phyloP scores from a whole-genome alignment of 2,888 invertebrate genomes.

The Liodrosophila aerea region DNA sequence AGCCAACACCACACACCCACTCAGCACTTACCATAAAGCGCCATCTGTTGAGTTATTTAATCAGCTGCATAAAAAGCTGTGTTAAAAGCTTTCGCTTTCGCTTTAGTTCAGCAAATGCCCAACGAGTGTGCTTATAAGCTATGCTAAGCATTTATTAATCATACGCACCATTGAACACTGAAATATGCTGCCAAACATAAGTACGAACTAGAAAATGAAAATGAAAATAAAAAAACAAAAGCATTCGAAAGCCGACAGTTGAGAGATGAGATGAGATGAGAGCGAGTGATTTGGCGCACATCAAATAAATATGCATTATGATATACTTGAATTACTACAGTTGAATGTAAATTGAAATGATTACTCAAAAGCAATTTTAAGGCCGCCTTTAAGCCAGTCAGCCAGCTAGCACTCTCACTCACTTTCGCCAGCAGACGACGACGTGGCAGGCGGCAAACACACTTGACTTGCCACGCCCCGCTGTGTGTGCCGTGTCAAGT shows the following conservation, averaged over 20 bases:
- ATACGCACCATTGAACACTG: constrained; percentile 36
- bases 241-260: background rate
- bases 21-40: constrained; percentile 12
- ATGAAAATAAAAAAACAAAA: background rate
- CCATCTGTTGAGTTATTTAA: constrained; percentile 32
- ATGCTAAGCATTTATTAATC: constrained; percentile 25
- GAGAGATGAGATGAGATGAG: background rate
- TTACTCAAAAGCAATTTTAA: background rate
- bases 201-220: background rate
- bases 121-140: background rate
- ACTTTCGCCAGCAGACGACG: constrained; percentile 46
- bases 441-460: constrained; percentile 23
- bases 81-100: constrained; percentile 16
- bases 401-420: constrained; percentile 21
- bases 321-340: too few species aligned
- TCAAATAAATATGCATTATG: too few species aligned
- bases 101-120: constrained; percentile 31
- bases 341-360: too few species aligned
- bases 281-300: too few species aligned
- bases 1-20: background rate
- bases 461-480: constrained; percentile 41
- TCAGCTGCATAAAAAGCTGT: constrained; percentile 22
- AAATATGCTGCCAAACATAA: constrained; percentile 1
- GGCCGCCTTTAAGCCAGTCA: background rate
- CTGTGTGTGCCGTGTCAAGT: constrained; percentile 44